Conservation (phyloP, 2,113 vertebrate genomes). For the Corapipo altera region DNA sequence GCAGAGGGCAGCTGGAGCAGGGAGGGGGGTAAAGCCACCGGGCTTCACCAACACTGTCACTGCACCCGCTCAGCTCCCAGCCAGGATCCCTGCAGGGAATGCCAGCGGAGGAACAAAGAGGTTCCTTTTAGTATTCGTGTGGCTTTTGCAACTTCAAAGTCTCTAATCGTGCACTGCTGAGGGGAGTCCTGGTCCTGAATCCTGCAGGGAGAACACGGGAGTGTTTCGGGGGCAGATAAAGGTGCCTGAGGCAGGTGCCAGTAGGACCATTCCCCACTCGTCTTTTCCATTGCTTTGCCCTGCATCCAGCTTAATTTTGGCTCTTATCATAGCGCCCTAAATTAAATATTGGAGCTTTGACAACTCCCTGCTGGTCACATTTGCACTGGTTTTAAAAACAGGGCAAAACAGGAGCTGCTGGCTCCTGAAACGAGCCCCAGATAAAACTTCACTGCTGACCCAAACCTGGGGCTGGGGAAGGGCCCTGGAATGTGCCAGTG, state of each 20-base stretch:
- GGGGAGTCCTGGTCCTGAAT: neutral
- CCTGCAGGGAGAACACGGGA: rapidly evolving
- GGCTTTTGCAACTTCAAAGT: neutral
- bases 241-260: neutral
- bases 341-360: neutral
- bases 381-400: rapidly evolving
- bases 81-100: neutral
- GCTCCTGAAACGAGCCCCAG: neutral
- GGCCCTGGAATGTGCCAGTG: neutral
- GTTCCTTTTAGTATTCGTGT: neutral
- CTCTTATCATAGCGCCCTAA: neutral
- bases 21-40: rapidly evolving
- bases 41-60: neutral
- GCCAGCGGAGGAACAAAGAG: neutral
- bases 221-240: neutral
- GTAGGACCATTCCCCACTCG: neutral
- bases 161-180: rapidly evolving
- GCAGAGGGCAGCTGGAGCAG: neutral
- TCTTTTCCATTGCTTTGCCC: neutral
- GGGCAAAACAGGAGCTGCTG: neutral
- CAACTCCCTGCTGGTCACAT: neutral
- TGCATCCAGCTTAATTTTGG: neutral
- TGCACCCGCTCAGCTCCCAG: neutral
- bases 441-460: neutral
- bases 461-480: neutral